Conservation (phyloP, 1,140 invertebrate species). For the Radopholus similis region DNA sequence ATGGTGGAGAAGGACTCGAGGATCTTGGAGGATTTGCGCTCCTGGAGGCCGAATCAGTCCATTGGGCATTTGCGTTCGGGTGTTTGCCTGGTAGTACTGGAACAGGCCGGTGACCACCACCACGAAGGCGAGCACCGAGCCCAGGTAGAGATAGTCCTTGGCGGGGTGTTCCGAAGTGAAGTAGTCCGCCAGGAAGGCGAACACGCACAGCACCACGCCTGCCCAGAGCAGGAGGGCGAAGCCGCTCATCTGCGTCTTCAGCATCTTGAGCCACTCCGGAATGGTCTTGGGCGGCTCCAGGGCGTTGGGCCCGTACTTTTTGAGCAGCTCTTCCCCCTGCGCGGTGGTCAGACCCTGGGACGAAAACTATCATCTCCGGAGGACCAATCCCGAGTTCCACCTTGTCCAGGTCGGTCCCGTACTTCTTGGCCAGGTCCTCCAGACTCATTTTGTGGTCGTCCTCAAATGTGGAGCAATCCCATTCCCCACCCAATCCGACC, state of each 20-base stretch:
- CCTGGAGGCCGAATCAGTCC: neutral
- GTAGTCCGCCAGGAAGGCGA: slow-evolving; percentile 58
- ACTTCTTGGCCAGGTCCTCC: slow-evolving; percentile 73
- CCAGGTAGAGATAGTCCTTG: slow-evolving; percentile 73
- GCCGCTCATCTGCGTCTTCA: slow-evolving; percentile 60
- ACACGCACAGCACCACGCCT: slow-evolving; percentile 60
- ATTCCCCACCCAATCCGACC: slow-evolving; percentile 9
- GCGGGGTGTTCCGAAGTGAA: slow-evolving; percentile 51
- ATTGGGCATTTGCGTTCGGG: neutral
- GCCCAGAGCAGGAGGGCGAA: slow-evolving; percentile 60
- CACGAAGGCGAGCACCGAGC: slow-evolving; percentile 85
- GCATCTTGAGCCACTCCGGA: slow-evolving; percentile 60
- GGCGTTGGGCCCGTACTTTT: slow-evolving; percentile 70
- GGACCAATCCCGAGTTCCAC: slow-evolving; percentile 63
- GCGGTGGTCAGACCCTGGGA: slow-evolving; percentile 49
- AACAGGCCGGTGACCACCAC: slow-evolving; percentile 93
- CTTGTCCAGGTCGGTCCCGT: slow-evolving; percentile 87
- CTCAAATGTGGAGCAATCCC: slow-evolving; percentile 32
- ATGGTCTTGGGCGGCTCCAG: slow-evolving; percentile 60
- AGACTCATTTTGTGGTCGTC: slow-evolving; percentile 92
- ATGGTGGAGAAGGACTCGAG: slow-evolving; percentile 68
- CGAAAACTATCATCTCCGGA: slow-evolving; percentile 38
- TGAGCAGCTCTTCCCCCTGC: slow-evolving; percentile 58
- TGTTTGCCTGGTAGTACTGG: slow-evolving; percentile 86
- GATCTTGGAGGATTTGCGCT: slow-evolving; percentile 75